Base-by-base conservation (phyloP, 2,888 invertebrate species). In the Machimus rusticus region DNA sequence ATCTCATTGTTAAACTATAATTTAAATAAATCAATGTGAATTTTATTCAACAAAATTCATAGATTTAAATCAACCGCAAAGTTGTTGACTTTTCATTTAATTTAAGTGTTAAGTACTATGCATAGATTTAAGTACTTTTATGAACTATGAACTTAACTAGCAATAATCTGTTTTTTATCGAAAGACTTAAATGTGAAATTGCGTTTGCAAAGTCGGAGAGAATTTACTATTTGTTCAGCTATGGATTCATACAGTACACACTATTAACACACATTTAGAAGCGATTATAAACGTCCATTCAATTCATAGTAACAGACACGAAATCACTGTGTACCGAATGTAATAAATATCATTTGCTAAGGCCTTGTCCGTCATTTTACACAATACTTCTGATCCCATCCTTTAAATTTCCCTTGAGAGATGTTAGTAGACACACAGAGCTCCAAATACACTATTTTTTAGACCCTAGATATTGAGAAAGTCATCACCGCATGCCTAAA, bases 21-120 rank as follows among this genome's bases (percentile, higher is more conserved):
- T 85, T 85, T 85, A 85, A 39, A 85, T 43, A 85, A 85, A 85
- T 46, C 46, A 28, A 34, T 23, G 43, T 85, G 85, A 74, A 85
- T 85, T 85, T 85, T 74, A 85, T 85, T 85, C 43, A 85, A 46
- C 31, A 85, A 85, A 85, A 85, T 85, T 85, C 85, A 85, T 85
- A 74, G 34, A 74, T 85, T 85, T 39, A 74, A 85, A 85, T 19
- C 66, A 66, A 28, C 66, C 23, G 12, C 66, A 46, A 28, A 23
- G 43, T 46, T 74, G 28, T 37, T 85, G 43, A 74, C 37, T 39
- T 84, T 74, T 85, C 46, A 74, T 57, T 66, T 84, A 39, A 34
- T 74, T 8, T 85, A 85, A 85, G 74, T 85, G 46, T 85, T 74
- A 74, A 74, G 74, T 28, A 43, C 46, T 43, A 37, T 74, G 9